A percentile compares a stretch with the other conserved stretches of the same genome.
Evolutionary conservation across 35 echinoderm and acorn worm genomes (phyloP).

Genomic region (Eucidaris tribuloides): DNA sequence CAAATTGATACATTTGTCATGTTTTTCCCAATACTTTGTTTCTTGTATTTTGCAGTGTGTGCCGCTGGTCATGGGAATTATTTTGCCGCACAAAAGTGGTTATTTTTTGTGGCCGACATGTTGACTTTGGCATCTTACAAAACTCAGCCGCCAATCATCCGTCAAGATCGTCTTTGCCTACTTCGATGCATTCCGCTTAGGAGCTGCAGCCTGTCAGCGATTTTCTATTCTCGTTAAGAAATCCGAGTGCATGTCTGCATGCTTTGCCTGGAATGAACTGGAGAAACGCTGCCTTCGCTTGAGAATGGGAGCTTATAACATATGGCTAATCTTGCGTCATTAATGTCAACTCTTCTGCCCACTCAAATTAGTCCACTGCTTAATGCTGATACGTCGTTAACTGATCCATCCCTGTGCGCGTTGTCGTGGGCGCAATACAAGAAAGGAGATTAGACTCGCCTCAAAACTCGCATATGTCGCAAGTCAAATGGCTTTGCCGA

Average conservation of each 20-base stretch:
- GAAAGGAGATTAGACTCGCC: neutral
- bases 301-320: neutral
- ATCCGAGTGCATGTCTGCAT: slow-evolving; percentile 48
- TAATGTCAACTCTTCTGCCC: slow-evolving; percentile 16
- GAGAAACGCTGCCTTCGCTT: slow-evolving; percentile 30
- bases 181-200: slow-evolving; percentile 18
- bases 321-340: slow-evolving; percentile 1
- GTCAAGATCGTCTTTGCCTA: slow-evolving; percentile 48
- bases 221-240: slow-evolving; percentile 37
- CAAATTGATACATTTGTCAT: no score
- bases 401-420: neutral
- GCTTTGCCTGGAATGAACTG: slow-evolving; percentile 26
- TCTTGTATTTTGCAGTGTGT: slow-evolving; percentile 40
- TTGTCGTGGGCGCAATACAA: slow-evolving; percentile 1
- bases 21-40: no score
- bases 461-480: neutral
- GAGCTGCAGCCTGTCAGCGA: slow-evolving; percentile 12
- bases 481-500: neutral
- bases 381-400: slow-evolving; percentile 6
- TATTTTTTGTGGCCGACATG: slow-evolving; percentile 43
- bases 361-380: neutral
- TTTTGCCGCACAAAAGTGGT: slow-evolving; percentile 31
- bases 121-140: slow-evolving; percentile 21
- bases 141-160: slow-evolving; percentile 8
- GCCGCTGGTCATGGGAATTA: slow-evolving; percentile 32